phyloP scores from a whole-genome alignment of 2,797 vertebrate species.

The Chelon labrosus region DNA sequence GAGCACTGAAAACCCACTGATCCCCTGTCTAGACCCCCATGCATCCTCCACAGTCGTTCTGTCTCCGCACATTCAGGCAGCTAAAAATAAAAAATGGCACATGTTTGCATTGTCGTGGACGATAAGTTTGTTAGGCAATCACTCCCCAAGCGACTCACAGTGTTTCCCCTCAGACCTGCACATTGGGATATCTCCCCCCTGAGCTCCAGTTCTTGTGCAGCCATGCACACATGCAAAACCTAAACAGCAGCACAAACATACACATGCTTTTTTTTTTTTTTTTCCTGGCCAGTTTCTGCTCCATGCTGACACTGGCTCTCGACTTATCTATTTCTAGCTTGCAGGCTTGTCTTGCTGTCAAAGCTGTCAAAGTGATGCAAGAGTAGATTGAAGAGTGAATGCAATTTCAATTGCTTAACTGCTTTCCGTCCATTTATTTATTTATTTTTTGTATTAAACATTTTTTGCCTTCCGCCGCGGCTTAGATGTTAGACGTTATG shows the following conservation, averaged over 20 bases:
- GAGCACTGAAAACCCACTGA: conserved; percentile 73
- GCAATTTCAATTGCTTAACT: conserved; percentile 67
- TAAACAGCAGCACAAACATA: conserved; percentile 36
- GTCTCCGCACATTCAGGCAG: conserved; percentile 36
- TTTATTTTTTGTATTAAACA: conserved; percentile 6
- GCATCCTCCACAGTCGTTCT: conserved; percentile 37
- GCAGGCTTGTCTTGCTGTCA: conserved; percentile 69
- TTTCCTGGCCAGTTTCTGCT: conserved; percentile 58
- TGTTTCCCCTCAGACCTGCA: conserved; percentile 45
- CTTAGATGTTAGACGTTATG: conserved; percentile 58
- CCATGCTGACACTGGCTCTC: conserved; percentile 67
- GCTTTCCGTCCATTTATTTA: conserved; percentile 57
- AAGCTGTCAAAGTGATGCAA: conserved; percentile 77
- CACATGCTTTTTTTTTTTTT: conserved; percentile 21
- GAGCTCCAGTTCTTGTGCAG: conserved; percentile 50
- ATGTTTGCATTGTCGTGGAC: conserved; percentile 32
- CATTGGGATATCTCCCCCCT: conserved; percentile 38
- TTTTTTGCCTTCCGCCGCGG: not conserved
- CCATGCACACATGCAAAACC: conserved; percentile 44
- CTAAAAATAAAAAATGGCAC: conserved; percentile 30
- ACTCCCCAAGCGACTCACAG: conserved; percentile 25
- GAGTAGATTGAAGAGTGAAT: conserved; percentile 68
- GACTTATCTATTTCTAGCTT: conserved; percentile 72
- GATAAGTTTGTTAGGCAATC: conserved; percentile 54
- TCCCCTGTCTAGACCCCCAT: conserved; percentile 71